Conservation (phyloP, 2,888 invertebrate genomes). For the Poecilobothrus nobilitatus region DNA sequence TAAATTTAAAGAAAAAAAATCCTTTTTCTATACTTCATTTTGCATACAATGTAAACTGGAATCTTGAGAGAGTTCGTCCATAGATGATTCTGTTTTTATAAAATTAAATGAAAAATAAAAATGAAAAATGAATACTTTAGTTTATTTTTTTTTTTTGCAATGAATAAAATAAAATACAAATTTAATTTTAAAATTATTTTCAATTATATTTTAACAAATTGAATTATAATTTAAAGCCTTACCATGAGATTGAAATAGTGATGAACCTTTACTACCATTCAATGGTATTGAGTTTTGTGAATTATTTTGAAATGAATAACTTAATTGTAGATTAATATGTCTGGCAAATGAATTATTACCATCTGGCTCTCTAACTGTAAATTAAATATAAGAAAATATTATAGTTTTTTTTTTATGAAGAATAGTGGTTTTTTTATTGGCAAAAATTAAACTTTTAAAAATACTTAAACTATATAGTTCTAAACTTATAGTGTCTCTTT, state of each 20-base stretch:
- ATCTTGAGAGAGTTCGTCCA: constrained; percentile 80
- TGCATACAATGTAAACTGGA: constrained; percentile 81
- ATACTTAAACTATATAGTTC: too few relatives aligned
- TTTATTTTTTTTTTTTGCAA: constrained; percentile 32
- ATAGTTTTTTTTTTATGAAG: too few relatives aligned
- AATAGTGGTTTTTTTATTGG: too few relatives aligned
- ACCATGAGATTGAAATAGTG: constrained; percentile 56
- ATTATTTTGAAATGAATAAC: constrained; percentile 81
- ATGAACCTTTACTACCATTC: constrained; percentile 42
- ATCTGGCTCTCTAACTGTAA: constrained; percentile 61
- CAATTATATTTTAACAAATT: background rate
- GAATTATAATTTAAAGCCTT: constrained; percentile 28
- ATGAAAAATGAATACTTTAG: background rate
- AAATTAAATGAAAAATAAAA: constrained; percentile 16
- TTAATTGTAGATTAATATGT: constrained; percentile 80
- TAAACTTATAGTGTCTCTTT: too few relatives aligned
- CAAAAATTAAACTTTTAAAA: too few relatives aligned
- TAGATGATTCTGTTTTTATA: constrained; percentile 61
- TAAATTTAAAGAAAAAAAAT: too few relatives aligned
- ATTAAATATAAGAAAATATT: constrained; percentile 24
- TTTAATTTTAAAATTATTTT: background rate
- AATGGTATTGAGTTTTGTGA: constrained; percentile 46
- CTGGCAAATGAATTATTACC: constrained; percentile 65
- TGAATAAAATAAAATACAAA: constrained; percentile 8
- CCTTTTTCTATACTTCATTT: constrained; percentile 56